phyloP scores from a whole-genome alignment of 2,797 vertebrate species.

The Phyllotis vaccarum region DNA sequence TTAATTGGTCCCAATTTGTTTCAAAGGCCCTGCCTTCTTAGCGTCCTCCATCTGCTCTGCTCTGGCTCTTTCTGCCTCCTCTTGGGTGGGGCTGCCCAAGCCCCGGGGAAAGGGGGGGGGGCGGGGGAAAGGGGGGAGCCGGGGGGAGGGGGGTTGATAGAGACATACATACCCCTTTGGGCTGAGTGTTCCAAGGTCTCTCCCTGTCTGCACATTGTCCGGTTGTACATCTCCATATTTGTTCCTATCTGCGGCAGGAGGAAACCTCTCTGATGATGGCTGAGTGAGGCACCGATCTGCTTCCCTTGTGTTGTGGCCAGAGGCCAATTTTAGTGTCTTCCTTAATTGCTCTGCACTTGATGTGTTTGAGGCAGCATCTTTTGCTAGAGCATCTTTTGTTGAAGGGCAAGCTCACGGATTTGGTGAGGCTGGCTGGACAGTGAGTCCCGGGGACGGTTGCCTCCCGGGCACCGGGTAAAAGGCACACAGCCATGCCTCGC shows the following conservation, averaged over 20 bases:
- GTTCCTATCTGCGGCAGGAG: neutral
- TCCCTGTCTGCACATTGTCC: neutral
- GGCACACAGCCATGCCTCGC: neutral
- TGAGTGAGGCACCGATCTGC: neutral
- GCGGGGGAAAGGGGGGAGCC: too few relatives aligned
- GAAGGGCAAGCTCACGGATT: neutral
- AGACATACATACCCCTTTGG: too few relatives aligned
- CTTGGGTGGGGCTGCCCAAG: neutral
- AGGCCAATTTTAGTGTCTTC: neutral
- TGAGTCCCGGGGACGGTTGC: neutral
- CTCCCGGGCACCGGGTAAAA: neutral
- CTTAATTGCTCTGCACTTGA: neutral
- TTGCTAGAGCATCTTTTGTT: too few relatives aligned
- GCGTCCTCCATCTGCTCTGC: neutral
- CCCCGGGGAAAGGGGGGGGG: too few relatives aligned
- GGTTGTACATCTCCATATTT: neutral
- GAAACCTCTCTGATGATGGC: neutral
- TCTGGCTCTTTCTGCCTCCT: neutral
- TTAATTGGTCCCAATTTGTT: neutral
- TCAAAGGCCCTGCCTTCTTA: neutral
- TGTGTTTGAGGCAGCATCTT: neutral
- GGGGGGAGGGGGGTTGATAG: too few relatives aligned
- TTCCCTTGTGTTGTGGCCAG: neutral
- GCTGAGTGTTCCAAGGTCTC: neutral
- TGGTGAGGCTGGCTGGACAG: neutral